A percentile compares a stretch with the other conserved stretches of the same genome.
Evolutionary conservation across 2,797 vertebrate genomes (phyloP).

Genomic region (Aeoliscus strigatus): DNA sequence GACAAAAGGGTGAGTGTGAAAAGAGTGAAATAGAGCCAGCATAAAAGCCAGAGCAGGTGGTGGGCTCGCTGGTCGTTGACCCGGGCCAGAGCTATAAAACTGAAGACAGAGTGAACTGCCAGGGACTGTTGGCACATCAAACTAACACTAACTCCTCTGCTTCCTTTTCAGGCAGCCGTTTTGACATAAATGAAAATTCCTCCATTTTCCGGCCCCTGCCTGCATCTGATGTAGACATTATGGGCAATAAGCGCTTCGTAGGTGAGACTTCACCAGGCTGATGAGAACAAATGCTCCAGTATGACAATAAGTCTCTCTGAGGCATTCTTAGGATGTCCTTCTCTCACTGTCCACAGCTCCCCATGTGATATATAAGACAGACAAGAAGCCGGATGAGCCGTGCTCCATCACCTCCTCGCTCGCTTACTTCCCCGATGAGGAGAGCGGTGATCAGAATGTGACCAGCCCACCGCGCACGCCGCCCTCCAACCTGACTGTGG

Average conservation of each 20-base stretch:
- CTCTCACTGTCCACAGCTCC: slow-evolving; percentile 81
- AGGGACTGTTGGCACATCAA: slow-evolving; percentile 38
- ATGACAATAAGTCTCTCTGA: neutral
- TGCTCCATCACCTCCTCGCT: slow-evolving; percentile 93
- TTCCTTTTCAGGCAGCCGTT: slow-evolving; percentile 61
- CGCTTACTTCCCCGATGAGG: slow-evolving; percentile 85
- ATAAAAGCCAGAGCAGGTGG: slow-evolving; percentile 39
- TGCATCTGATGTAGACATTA: slow-evolving; percentile 84
- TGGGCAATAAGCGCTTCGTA: slow-evolving; percentile 85
- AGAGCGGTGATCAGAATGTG: slow-evolving; percentile 72
- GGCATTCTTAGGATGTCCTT: no score
- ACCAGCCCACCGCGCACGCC: slow-evolving; percentile 80
- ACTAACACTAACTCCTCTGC: slow-evolving; percentile 30
- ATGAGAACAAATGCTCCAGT: neutral
- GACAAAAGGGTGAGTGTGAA: slow-evolving; percentile 3
- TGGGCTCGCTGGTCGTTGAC: slow-evolving; percentile 25
- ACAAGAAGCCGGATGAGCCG: slow-evolving; percentile 84
- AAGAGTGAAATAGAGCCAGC: slow-evolving; percentile 1
- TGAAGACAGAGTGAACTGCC: slow-evolving; percentile 45
- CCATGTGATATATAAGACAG: slow-evolving; percentile 89
- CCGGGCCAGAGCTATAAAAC: slow-evolving; percentile 46
- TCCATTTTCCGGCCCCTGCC: slow-evolving; percentile 87
- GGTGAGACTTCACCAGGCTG: slow-evolving; percentile 67
- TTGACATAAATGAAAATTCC: slow-evolving; percentile 74
- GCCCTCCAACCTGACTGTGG: slow-evolving; percentile 91